A percentile compares a stretch with the other conserved stretches of the same genome.
Evolutionary conservation across 2,113 vertebrate species (phyloP).

Genomic region (Burhinus bistriatus): DNA sequence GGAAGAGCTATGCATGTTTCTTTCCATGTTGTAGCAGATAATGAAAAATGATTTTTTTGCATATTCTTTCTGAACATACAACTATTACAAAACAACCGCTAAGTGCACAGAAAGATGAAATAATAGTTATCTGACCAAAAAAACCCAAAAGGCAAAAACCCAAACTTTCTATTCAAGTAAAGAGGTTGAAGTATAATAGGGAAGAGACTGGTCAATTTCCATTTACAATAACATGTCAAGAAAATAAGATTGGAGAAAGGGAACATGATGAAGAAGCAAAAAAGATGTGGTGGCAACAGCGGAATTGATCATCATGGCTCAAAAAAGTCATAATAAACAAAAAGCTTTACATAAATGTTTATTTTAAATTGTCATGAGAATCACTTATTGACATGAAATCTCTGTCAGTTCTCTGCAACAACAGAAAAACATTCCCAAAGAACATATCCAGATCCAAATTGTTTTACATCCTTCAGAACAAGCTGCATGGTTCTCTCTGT

Average conservation of each 20-base stretch:
- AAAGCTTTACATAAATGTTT: neutral
- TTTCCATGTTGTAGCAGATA: neutral
- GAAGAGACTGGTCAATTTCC: neutral
- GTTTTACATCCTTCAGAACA: neutral
- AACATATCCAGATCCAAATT: neutral
- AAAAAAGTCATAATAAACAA: neutral
- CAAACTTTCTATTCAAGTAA: neutral
- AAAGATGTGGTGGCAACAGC: neutral
- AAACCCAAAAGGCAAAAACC: neutral
- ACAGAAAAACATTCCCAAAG: neutral
- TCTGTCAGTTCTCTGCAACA: neutral
- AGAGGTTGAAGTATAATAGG: neutral
- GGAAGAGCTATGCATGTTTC: neutral
- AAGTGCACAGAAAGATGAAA: neutral
- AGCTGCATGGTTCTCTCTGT: neutral
- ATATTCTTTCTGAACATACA: neutral
- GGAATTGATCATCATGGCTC: neutral
- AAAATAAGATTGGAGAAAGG: neutral
- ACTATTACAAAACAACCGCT: neutral
- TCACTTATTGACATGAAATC: neutral
- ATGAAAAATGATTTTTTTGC: neutral
- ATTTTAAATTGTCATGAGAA: neutral
- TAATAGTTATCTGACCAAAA: neutral
- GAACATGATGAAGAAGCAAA: neutral
- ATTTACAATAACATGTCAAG: neutral